Conservation (phyloP, 2,113 vertebrate species). For the Sinocyclocheilus rhinocerous region DNA sequence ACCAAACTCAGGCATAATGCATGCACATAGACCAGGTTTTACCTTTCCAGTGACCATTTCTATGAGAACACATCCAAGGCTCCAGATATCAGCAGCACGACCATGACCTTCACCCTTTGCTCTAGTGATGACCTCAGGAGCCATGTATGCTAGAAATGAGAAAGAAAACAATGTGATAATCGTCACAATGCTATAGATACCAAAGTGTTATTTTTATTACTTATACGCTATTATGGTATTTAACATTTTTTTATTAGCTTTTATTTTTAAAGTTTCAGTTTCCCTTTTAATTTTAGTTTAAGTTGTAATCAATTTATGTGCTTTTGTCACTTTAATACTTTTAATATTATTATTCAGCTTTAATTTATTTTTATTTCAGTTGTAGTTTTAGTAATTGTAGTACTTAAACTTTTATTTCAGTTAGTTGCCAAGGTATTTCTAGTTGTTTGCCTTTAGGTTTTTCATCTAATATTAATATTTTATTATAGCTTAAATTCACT, state of each 20-base stretch:
- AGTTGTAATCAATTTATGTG: not conserved
- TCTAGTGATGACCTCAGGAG: conserved; percentile 98
- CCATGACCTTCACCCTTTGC: conserved; percentile 98
- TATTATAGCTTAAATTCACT: too few relatives aligned
- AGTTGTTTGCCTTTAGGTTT: too few relatives aligned
- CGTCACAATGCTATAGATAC: not conserved
- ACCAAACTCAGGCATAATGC: not conserved
- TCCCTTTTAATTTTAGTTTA: not conserved
- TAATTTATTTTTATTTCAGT: not conserved
- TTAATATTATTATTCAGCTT: not conserved
- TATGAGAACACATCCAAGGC: conserved; percentile 94
- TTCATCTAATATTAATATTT: too few relatives aligned
- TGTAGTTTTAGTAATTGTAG: not conserved
- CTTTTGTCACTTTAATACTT: not conserved
- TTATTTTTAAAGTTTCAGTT: not conserved
- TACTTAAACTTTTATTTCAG: not conserved
- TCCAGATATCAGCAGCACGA: conserved; percentile 97
- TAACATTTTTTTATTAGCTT: not conserved
- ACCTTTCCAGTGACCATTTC: conserved; percentile 99
- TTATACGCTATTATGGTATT: not conserved
- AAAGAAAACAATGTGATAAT: not conserved
- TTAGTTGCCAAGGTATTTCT: too few relatives aligned
- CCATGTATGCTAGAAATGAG: conserved; percentile 88
- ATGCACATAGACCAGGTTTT: conserved; percentile 30
- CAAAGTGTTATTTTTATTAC: not conserved